These are phyloP conservation scores for Phrynocephalus vlangalii DNA, from an alignment of 2,797 vertebrate genomes.

Conservation along the genomic window DNA sequence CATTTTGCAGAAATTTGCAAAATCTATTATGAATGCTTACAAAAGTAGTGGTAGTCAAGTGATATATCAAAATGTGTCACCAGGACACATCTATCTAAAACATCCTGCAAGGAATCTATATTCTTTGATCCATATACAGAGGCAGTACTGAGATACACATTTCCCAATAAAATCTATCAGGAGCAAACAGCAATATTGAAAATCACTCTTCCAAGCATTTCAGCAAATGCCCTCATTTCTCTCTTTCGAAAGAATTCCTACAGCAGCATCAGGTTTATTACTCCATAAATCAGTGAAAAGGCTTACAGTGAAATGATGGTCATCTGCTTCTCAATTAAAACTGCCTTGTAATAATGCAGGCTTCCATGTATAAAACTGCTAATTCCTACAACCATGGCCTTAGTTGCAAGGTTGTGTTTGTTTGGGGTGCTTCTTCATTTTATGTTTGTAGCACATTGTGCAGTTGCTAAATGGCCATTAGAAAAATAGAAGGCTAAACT, in stretches of 20 bases:
- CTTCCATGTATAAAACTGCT: constrained; percentile 57
- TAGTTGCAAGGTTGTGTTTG: constrained; percentile 34
- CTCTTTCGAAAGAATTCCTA: constrained; percentile 52
- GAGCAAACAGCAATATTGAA: constrained; percentile 18
- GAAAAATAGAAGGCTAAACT: constrained; percentile 15
- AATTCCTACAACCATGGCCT: constrained; percentile 52
- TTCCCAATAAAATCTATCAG: constrained; percentile 14
- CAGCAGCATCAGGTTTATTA: constrained; percentile 67
- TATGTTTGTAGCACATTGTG: constrained; percentile 10
- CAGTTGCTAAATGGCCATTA: constrained; percentile 39
- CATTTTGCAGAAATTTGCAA: not conserved
- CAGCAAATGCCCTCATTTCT: constrained; percentile 37
- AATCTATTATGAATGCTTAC: not conserved
- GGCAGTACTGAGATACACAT: not conserved
- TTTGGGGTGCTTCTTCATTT: not conserved
- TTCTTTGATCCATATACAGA: not conserved
- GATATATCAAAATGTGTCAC: not conserved
- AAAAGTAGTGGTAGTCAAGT: not conserved
- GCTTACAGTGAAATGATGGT: constrained; percentile 64
- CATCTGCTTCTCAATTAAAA: constrained; percentile 72
- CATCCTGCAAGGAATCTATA: not conserved
- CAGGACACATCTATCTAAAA: not conserved
- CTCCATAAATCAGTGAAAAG: constrained; percentile 69
- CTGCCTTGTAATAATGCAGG: constrained; percentile 44
- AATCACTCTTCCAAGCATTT: constrained; percentile 58